Percentiles rank a stretch among this genome's conserved stretches.
These are phyloP conservation scores for Spisula solida DNA, from an alignment of 2,888 invertebrate genomes.

Conservation along the genomic window DNA sequence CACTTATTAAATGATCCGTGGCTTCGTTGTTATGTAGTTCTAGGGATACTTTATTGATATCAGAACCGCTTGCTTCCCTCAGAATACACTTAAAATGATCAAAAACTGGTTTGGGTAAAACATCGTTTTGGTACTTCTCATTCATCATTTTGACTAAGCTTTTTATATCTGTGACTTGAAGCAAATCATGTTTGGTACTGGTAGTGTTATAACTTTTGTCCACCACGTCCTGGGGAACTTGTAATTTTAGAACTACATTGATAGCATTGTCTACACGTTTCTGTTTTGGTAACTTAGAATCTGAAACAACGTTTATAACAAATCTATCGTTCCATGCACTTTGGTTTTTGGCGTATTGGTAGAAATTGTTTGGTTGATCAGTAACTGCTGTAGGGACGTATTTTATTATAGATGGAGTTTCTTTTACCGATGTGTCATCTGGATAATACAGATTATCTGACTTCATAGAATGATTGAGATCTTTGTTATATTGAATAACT, in stretches of 20 bases:
- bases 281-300: background rate
- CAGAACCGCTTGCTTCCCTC: conserved; percentile 25
- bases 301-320: background rate
- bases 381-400: too few species aligned
- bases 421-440: background rate
- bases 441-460: background rate
- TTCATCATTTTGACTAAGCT: background rate
- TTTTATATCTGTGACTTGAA: background rate
- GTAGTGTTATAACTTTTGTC: background rate
- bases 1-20: background rate
- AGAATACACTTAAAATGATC: conserved; percentile 2
- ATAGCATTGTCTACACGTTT: background rate
- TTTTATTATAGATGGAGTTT: background rate
- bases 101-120: background rate
- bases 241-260: background rate
- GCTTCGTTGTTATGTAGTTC: background rate
- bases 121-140: background rate
- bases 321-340: background rate
- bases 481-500: background rate
- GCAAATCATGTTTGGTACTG: background rate
- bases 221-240: background rate
- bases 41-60: background rate
- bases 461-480: background rate
- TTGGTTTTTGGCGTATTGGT: too few species aligned
- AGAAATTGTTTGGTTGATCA: background rate